Percentiles rank a stretch among this genome's conserved stretches.
These are phyloP conservation scores for Cirrhinus molitorella DNA, from an alignment of 2,797 vertebrate species.

Conservation along the genomic window DNA sequence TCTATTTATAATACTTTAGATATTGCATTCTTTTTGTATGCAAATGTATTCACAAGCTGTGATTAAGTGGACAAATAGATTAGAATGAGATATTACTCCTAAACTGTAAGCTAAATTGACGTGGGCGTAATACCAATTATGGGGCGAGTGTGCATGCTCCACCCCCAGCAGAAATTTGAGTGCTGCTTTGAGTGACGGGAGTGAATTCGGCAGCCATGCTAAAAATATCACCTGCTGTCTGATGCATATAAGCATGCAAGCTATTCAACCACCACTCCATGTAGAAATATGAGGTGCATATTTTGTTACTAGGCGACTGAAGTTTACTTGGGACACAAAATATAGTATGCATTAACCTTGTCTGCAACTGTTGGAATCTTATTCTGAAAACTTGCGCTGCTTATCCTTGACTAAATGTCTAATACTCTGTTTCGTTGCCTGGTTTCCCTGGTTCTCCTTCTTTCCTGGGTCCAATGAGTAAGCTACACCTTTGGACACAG, in stretches of 20 bases:
- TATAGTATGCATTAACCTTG: constrained; percentile 49
- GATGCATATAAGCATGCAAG: constrained; percentile 51
- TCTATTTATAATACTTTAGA: constrained; percentile 9
- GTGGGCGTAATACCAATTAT: constrained; percentile 33
- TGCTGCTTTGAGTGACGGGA: constrained; percentile 45
- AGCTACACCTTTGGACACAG: too few species aligned
- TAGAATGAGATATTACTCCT: not conserved
- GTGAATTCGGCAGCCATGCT: constrained; percentile 50
- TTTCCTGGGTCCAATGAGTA: not conserved
- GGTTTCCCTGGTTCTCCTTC: constrained; percentile 1
- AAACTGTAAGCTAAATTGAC: not conserved
- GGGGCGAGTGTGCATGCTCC: constrained; percentile 18
- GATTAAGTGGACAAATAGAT: not conserved
- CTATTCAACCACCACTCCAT: constrained; percentile 49
- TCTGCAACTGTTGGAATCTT: constrained; percentile 10
- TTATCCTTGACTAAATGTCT: not conserved
- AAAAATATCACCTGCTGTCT: constrained; percentile 63
- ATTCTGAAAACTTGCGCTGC: not conserved
- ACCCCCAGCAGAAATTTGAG: constrained; percentile 51
- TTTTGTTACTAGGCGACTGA: constrained; percentile 61
- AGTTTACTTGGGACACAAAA: constrained; percentile 54
- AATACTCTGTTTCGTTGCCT: too few species aligned
- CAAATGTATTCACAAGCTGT: not conserved
- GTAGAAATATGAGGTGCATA: constrained; percentile 63
- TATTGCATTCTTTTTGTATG: not conserved